Evolutionary conservation across 2,113 vertebrate genomes (phyloP).

Genomic region (Menidia beryllina): DNA sequence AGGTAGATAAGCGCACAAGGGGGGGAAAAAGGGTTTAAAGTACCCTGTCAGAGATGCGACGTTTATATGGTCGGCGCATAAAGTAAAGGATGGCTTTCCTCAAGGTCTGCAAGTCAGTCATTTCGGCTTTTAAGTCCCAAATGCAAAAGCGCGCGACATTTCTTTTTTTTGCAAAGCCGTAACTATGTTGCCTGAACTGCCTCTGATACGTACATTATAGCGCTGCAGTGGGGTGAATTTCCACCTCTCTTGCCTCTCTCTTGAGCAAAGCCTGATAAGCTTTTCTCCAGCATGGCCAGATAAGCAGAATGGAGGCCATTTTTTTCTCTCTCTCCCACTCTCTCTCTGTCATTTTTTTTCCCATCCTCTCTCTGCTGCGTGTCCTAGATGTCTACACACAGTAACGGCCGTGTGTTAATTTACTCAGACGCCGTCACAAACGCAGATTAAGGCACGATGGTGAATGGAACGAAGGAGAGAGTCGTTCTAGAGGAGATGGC

Average conservation of each 20-base stretch:
- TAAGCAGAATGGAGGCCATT: slow-evolving; percentile 48
- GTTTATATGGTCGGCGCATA: background rate
- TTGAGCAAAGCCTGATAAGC: slow-evolving; percentile 59
- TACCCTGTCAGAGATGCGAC: background rate
- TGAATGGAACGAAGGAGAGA: background rate
- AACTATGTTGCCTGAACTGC: slow-evolving; percentile 35
- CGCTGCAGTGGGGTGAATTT: slow-evolving; percentile 52
- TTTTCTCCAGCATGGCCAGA: slow-evolving; percentile 58
- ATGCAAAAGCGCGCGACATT: slow-evolving; percentile 59
- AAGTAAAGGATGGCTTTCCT: too few relatives aligned
- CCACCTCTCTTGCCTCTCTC: slow-evolving; percentile 47
- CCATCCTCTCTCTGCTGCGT: slow-evolving; percentile 35
- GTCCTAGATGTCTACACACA: slow-evolving; percentile 73
- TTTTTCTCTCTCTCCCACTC: background rate
- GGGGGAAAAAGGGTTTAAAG: background rate
- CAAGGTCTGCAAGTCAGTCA: slow-evolving; percentile 4
- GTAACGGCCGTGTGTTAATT: slow-evolving; percentile 63
- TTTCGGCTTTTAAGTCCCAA: slow-evolving; percentile 19
- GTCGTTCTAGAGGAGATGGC: slow-evolving; percentile 6
- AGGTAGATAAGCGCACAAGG: background rate
- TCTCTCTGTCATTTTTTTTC: slow-evolving; percentile 13
- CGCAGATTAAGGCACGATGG: slow-evolving; percentile 60
- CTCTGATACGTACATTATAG: slow-evolving; percentile 55
- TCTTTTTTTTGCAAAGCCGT: slow-evolving; percentile 47
- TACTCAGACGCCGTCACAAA: slow-evolving; percentile 72